Evolutionary conservation across 2,113 vertebrate genomes (phyloP), one percentile per base, ranked within the genome.

Genomic region (Panthera tigris): DNA sequence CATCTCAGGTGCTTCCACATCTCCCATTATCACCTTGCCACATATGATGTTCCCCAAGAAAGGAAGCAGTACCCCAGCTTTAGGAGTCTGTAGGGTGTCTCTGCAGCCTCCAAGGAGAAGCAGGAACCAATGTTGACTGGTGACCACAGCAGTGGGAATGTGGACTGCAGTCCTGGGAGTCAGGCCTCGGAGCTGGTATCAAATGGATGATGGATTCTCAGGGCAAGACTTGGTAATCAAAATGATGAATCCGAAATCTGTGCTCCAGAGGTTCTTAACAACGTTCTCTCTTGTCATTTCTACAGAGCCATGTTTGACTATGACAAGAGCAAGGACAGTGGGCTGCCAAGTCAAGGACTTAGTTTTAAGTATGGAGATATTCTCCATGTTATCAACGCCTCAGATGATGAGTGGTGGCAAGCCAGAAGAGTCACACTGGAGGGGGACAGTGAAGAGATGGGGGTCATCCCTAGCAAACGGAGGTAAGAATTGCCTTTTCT

Each of bases 391-490:
- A 99, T 99, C 99, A 99, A 99, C 0, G 99, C 99, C 57, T 99
- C 99, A 0, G 99, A 99, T 7, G 99, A 99, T 21, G 99, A 99
- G 82, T 99, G 99, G 99, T 99, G 99, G 99, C 99, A 99, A 98
- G 99, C 99, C 0, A 99, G 99, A 33, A 99, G 99, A 33, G 99
- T 99, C 73, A 99, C 98, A 4, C 99, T 99, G 33, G 99, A 99
- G 16, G 99, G 99, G 12, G 99, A 99, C 99, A 99, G 99, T 5
- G 99, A 99, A 86, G 99, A 99, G 98, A 99, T 99, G 99, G 99
- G 99, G 0, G 99, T 99, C 88, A 99, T 99, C 97, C 99, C 99
- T 98, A 99, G 99, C 99, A 99, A 99, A 97, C 99, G 99, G 92
- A 99, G 99, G 99, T 99, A 98, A 98, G 98, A 93, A 33, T 15